Evolutionary conservation across 1,140 invertebrate genomes (phyloP), one percentile per base, ranked within the genome.

Genomic region (Drosophila hydei): DNA sequence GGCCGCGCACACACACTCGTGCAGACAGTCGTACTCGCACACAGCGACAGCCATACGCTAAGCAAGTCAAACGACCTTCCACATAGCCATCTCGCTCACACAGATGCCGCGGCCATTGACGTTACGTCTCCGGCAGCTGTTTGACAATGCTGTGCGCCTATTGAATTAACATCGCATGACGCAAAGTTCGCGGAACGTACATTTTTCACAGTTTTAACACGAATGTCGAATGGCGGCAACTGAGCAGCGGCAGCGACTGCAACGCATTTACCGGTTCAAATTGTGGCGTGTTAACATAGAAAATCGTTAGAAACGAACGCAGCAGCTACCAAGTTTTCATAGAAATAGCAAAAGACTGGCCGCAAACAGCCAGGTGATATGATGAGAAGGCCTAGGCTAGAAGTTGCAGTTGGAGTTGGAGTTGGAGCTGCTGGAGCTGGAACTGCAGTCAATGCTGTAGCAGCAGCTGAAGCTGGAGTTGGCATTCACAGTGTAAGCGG

Each of bases 81-180:
- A 43, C 72, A 61, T 54, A 23, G 64, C 50, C 68, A 11, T 83
- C 83, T 71, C 72, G 60, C 61, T 88, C 72, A 42, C 65, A 48
- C 65, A 27, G 19, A 42, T 43, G 60, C 51, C 51, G 40, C 60
- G 50, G 42, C 47, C 60, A 71, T 77, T 65, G 80, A 67, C 80
- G 75, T 84, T 80, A 85, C 80, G 79, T 84, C 64, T 79, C 61
- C 61, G 75, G 38, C 54, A 67, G 58, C 59, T 42, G 16, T 23
- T 48, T 25, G 14, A 7, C 0, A 42, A 27, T 69, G 80, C 83
- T 88, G 83, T 33, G 64, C 72, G 72, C 83, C 83, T 88, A 77
- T 83, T 88, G 65, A 77, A 73, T 88, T 88, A 88, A 88, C 83
- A 88, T 88, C 83, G 83, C 83, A 88, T 88, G 83, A 88, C 84